Base-by-base conservation (phyloP, 1,140 invertebrate genomes). In the Heliconius melpomene region DNA sequence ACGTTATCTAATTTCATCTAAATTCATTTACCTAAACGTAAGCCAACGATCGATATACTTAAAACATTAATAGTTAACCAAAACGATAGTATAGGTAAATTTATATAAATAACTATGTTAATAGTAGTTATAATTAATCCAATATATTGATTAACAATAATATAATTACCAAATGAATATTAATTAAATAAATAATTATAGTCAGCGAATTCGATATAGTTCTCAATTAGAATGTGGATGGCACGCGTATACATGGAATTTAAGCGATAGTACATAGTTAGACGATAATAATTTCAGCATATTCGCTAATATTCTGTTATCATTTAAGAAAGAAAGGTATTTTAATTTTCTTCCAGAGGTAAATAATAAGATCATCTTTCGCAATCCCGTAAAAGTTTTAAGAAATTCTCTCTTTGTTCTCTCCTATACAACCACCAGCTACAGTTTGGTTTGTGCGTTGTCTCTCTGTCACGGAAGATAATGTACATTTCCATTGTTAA, bases 141-240 rank as follows among this genome's bases (percentile, higher is more conserved):
- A 23, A 60, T 26, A 1, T 60, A 60, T 23, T 60, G 23, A 60
- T 60, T 60, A 23, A 60, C 20, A 60, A 11, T 23, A 60, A 60
- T 23, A 60, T 60, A 60, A 60, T 60, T 26, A 60, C 7, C 57
- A 23, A 60, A 60, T 26, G 8, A 60, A 60, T 23, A 60, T 60
- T 26, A 23, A 60, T 60, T 60, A 60, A 23, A 60, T 26, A 60
- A 60, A 60, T 60, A 60, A 60, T 60, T 60, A 60, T 26, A 60
- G 57, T 11, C 9, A 26, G 57, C n/a, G 9, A 60, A 60, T 60
- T 60, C 20, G 57, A 60, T 60, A 60, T 60, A 60, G n/a, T 60
- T 60, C 57, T 23, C 57, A 26, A 60, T 60, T 60, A 60, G 57
- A 60, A 60, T 60, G n/a, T 60, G n/a, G 5, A 60, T n/a, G 57